These are phyloP conservation scores for Aspidapion aeneum DNA, from an alignment of 2,888 invertebrate species.

Conservation along the genomic window DNA sequence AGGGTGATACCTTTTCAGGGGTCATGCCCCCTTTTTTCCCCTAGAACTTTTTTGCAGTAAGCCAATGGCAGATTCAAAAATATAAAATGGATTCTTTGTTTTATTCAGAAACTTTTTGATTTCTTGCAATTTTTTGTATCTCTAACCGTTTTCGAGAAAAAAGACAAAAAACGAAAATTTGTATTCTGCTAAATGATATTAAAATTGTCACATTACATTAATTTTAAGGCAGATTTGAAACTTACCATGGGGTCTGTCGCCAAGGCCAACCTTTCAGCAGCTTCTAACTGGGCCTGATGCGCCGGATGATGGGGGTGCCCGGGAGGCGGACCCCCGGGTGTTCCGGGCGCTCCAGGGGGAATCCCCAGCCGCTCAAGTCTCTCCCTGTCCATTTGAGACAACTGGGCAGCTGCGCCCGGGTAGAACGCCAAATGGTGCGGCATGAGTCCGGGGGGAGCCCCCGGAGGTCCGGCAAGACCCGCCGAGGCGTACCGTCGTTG, in stretches of 20 bases:
- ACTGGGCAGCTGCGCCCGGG: conserved; percentile 60
- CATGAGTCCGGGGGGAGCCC: conserved; percentile 49
- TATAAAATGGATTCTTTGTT: too few relatives aligned
- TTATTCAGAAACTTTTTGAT: too few relatives aligned
- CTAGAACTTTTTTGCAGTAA: too few relatives aligned
- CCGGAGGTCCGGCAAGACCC: conserved; percentile 23
- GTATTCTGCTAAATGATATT: too few relatives aligned
- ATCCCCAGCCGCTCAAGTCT: conserved; percentile 80
- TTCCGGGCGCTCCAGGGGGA: conserved; percentile 54
- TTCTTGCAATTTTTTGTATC: too few relatives aligned
- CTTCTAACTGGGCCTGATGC: conserved; percentile 62
- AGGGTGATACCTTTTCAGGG: too few relatives aligned
- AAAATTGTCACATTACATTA: too few relatives aligned
- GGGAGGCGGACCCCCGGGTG: conserved; percentile 55
- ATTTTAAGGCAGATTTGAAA: conserved; percentile 13
- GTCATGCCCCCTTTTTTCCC: too few relatives aligned
- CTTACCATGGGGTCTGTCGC: conserved; percentile 88
- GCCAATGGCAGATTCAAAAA: too few relatives aligned
- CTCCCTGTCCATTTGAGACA: conserved; percentile 85
- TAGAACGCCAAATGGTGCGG: conserved; percentile 72
- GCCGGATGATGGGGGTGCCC: conserved; percentile 54
- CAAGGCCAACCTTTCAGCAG: conserved; percentile 75
- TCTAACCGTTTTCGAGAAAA: too few relatives aligned
- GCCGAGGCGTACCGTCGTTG: conserved; percentile 61
- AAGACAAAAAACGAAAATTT: too few relatives aligned